A percentile compares a stretch with the other conserved stretches of the same genome.
These are phyloP conservation scores for Danaus melanippus DNA, from an alignment of 1,140 invertebrate genomes.

Conservation along the genomic window DNA sequence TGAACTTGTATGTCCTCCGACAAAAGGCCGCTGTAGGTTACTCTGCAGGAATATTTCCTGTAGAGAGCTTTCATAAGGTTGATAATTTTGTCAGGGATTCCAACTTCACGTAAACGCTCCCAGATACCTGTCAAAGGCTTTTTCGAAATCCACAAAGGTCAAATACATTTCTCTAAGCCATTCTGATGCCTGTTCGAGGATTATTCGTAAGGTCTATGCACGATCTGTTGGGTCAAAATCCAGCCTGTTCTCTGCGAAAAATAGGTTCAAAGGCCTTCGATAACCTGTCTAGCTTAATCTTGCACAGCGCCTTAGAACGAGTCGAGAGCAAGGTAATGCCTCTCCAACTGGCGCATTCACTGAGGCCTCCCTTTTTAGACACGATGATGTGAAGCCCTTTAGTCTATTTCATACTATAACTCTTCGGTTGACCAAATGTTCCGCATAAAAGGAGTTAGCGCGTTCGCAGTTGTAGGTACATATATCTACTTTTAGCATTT, in stretches of 20 bases:
- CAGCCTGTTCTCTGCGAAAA: constrained; percentile 13
- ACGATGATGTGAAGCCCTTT: constrained; percentile 14
- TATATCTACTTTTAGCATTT: constrained; percentile 18
- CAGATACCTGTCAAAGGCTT: constrained; percentile 1
- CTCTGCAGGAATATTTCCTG: constrained; percentile 11
- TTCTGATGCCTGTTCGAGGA: constrained; percentile 15
- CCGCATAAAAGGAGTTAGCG: constrained; percentile 5
- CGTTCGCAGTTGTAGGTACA: constrained; percentile 1
- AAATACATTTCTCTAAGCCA: constrained; percentile 8
- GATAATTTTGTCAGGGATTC: constrained; percentile 9
- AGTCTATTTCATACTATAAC: constrained; percentile 10
- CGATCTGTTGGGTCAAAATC: constrained; percentile 17
- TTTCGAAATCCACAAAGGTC: too few species aligned
- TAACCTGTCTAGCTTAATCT: constrained; percentile 21
- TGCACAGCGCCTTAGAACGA: constrained; percentile 20
- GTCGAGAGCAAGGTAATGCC: constrained; percentile 27
- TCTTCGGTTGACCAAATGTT: constrained; percentile 10
- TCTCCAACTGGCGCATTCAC: constrained; percentile 20
- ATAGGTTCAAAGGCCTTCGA: constrained; percentile 16
- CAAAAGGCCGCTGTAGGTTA: constrained; percentile 8
- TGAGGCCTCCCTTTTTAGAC: constrained; percentile 19
- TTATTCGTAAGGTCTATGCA: constrained; percentile 20
- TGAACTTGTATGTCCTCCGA: constrained; percentile 10
- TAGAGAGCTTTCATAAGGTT: constrained; percentile 2
- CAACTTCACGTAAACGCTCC: constrained; percentile 8